These are phyloP conservation scores for Scarus forsteni DNA, from an alignment of 2,797 vertebrate species.

Conservation along the genomic window DNA sequence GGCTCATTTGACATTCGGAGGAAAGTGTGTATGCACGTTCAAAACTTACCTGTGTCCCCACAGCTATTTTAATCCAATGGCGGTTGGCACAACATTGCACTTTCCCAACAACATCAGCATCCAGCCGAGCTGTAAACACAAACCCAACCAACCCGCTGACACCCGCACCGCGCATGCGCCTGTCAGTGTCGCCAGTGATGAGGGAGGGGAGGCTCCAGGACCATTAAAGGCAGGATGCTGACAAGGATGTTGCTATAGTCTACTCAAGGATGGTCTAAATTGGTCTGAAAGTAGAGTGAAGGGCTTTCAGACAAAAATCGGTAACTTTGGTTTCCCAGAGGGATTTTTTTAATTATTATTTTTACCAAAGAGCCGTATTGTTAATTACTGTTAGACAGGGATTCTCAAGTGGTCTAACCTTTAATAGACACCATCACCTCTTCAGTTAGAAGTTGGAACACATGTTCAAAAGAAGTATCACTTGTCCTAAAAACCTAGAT, in stretches of 20 bases:
- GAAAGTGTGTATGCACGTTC: neutral
- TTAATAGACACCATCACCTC: too few relatives aligned
- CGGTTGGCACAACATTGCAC: constrained; percentile 81
- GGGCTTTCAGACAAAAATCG: too few relatives aligned
- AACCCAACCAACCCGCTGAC: constrained; percentile 74
- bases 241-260: neutral
- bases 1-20: neutral
- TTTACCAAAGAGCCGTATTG: too few relatives aligned
- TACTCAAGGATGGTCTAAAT: neutral
- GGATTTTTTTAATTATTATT: too few relatives aligned
- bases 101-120: constrained; percentile 77
- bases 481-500: too few relatives aligned
- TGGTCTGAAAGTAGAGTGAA: neutral
- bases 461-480: too few relatives aligned
- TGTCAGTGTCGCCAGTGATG: constrained; percentile 26
- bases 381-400: too few relatives aligned
- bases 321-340: too few relatives aligned
- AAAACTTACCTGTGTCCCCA: constrained; percentile 77
- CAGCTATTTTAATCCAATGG: constrained; percentile 72
- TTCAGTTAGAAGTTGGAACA: too few relatives aligned
- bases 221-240: constrained; percentile 15
- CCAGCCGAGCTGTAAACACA: constrained; percentile 87
- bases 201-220: constrained; percentile 16
- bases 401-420: too few relatives aligned
- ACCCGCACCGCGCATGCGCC: constrained; percentile 78